Evolutionary conservation across 1,140 invertebrate genomes (phyloP).

Genomic region (Hypothenemus hampei): DNA sequence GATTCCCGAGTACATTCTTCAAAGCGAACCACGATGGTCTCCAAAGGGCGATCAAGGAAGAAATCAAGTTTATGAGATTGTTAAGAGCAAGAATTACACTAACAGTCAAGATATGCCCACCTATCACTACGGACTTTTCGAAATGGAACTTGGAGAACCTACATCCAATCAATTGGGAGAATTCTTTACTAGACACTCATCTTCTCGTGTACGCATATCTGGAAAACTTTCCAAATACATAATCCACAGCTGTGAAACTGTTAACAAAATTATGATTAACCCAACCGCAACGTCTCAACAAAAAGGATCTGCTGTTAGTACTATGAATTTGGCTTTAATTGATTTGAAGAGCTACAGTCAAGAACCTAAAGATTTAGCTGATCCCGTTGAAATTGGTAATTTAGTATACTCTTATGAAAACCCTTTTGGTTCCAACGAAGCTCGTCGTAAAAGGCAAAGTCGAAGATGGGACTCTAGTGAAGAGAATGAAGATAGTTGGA

Average conservation of each 20-base stretch:
- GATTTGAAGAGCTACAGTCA: slow-evolving; percentile 32
- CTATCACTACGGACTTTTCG: slow-evolving; percentile 58
- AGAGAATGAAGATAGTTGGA: slow-evolving; percentile 1
- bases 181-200: slow-evolving; percentile 52
- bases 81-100: slow-evolving; percentile 62
- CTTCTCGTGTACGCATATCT: slow-evolving; percentile 51
- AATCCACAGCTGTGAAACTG: slow-evolving; percentile 58
- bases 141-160: slow-evolving; percentile 50
- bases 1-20: slow-evolving; percentile 49
- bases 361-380: slow-evolving; percentile 27
- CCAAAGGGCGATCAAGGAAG: slow-evolving; percentile 48
- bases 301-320: slow-evolving; percentile 55
- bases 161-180: slow-evolving; percentile 51
- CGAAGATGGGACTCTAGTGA: slow-evolving; percentile 16
- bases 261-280: slow-evolving; percentile 52
- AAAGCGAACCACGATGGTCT: slow-evolving; percentile 48
- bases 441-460: slow-evolving; percentile 11
- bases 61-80: slow-evolving; percentile 53
- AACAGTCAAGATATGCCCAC: slow-evolving; percentile 54
- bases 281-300: slow-evolving; percentile 49
- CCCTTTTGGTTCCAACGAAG: slow-evolving; percentile 39
- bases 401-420: slow-evolving; percentile 54
- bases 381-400: slow-evolving; percentile 49
- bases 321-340: slow-evolving; percentile 51
- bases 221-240: slow-evolving; percentile 52